These are phyloP conservation scores for Phainopepla nitens DNA, from an alignment of 2,113 vertebrate species.

Conservation along the genomic window DNA sequence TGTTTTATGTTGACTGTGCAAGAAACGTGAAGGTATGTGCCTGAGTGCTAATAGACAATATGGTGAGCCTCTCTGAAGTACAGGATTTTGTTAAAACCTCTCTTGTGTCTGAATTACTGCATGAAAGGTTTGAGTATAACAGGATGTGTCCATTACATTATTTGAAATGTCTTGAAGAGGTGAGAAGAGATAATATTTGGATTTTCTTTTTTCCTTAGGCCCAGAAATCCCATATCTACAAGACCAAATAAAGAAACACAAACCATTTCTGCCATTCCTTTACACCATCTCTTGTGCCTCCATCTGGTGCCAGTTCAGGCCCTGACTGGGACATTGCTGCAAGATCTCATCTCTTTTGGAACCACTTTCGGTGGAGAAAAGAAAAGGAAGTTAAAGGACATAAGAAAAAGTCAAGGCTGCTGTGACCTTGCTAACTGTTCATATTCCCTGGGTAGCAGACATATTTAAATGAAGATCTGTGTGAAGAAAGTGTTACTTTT, in stretches of 20 bases:
- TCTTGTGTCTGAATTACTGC: neutral
- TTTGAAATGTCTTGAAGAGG: neutral
- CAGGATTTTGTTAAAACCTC: neutral
- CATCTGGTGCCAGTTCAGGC: neutral
- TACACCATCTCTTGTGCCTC: neutral
- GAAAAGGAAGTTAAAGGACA: neutral
- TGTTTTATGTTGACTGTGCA: neutral
- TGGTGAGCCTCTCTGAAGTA: neutral
- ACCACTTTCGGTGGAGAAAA: neutral
- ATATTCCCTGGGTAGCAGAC: neutral
- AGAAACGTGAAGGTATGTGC: neutral
- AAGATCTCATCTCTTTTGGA: constrained; percentile 23
- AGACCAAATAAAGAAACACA: neutral
- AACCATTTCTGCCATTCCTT: neutral
- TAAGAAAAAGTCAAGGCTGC: neutral
- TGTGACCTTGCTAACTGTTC: neutral
- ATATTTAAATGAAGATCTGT: neutral
- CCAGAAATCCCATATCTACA: neutral
- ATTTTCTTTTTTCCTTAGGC: neutral
- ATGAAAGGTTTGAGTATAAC: neutral
- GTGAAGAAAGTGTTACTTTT: neutral
- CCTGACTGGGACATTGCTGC: neutral
- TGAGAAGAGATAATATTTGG: neutral
- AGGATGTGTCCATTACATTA: neutral
- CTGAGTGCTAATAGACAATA: neutral